Evolutionary conservation across 2,113 vertebrate genomes (phyloP).

Genomic region (Sinocyclocheilus grahami): DNA sequence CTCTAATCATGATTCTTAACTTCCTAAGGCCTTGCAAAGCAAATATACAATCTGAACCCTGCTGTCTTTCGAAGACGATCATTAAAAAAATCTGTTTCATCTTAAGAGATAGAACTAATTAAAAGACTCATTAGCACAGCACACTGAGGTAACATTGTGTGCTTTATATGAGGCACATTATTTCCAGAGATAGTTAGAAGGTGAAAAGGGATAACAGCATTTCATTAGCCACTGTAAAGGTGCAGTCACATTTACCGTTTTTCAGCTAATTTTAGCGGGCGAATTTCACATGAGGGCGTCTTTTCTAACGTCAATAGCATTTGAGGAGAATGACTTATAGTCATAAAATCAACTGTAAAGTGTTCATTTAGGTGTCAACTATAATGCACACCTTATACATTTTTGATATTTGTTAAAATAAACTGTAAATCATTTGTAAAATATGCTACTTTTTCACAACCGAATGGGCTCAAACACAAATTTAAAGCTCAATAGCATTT

Average conservation of each 20-base stretch:
- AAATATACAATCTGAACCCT: conserved; percentile 16
- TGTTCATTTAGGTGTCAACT: too few species aligned
- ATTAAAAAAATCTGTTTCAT: conserved; percentile 36
- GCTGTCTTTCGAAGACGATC: conserved; percentile 31
- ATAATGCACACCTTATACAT: too few species aligned
- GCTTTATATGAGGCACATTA: conserved; percentile 13
- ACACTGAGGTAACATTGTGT: conserved; percentile 27
- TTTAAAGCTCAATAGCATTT: too few species aligned
- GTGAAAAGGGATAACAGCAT: conserved; percentile 3
- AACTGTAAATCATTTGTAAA: too few species aligned
- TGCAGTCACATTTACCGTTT: background rate
- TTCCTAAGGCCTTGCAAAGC: conserved; percentile 36
- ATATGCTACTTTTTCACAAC: too few species aligned
- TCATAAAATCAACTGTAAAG: too few species aligned
- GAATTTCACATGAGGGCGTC: too few species aligned
- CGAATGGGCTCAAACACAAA: too few species aligned
- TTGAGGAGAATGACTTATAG: too few species aligned
- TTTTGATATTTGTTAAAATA: too few species aligned
- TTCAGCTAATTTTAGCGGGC: background rate
- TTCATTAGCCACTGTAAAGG: background rate
- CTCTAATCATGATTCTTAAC: conserved; percentile 41
- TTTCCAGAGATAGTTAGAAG: conserved; percentile 14
- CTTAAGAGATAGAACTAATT: conserved; percentile 35
- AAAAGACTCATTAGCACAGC: conserved; percentile 37
- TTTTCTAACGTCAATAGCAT: too few species aligned